Percentiles rank a stretch among this genome's conserved stretches.
Conservation (phyloP, 2,797 vertebrate species). For the Trachops cirrhosus region DNA sequence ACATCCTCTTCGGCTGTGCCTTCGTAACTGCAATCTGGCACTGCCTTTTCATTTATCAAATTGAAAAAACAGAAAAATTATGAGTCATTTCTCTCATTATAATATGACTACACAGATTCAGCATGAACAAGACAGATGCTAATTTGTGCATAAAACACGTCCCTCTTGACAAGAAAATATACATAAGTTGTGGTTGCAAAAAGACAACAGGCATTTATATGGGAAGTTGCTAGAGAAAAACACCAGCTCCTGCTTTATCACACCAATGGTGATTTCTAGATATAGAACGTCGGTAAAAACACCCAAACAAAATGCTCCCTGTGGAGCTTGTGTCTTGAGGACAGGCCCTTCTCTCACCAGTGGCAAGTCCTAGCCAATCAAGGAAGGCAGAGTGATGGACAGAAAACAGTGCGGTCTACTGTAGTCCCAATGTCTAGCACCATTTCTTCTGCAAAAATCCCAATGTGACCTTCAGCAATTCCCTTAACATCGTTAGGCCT, state of each 20-base stretch:
- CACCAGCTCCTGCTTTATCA: not conserved
- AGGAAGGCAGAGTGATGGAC: not conserved
- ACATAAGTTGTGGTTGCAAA: not conserved
- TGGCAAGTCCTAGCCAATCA: not conserved
- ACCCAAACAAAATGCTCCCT: constrained; percentile 43
- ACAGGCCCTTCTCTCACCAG: not conserved
- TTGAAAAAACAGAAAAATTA: constrained; percentile 66
- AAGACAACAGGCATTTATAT: constrained; percentile 29
- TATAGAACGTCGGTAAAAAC: not conserved
- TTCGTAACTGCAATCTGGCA: constrained; percentile 3
- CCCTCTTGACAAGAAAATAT: constrained; percentile 56
- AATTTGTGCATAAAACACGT: constrained; percentile 42
- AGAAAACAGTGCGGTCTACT: not conserved
- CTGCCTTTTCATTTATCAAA: constrained; percentile 60
- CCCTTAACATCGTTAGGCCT: not conserved
- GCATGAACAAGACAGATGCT: constrained; percentile 59
- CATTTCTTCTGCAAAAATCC: not conserved
- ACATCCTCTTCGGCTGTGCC: constrained; percentile 36
- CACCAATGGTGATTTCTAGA: constrained; percentile 8
- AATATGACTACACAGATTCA: constrained; percentile 55
- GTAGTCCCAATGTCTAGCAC: not conserved
- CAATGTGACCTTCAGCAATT: not conserved
- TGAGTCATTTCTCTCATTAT: constrained; percentile 50
- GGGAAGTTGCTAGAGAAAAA: constrained; percentile 33
- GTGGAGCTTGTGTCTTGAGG: not conserved